These are phyloP conservation scores for Pheosia tremula DNA, from an alignment of 2,888 invertebrate species.

Conservation along the genomic window DNA sequence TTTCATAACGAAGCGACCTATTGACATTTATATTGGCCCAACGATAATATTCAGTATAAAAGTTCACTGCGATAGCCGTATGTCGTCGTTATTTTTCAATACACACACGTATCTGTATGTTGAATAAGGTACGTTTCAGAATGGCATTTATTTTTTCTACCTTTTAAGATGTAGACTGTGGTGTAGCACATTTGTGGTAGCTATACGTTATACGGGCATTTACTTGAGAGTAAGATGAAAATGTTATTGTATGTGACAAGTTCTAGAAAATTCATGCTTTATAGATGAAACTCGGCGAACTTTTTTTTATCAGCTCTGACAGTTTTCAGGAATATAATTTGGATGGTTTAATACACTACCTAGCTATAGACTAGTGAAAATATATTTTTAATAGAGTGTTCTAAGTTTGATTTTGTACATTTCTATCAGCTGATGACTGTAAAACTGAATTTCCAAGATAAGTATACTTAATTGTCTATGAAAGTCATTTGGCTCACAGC, in stretches of 20 bases:
- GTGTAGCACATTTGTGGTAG: constrained; percentile 28
- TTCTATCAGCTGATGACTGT: too few relatives aligned
- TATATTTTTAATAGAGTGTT: too few relatives aligned
- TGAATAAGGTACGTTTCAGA: constrained; percentile 42
- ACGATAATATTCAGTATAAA: constrained; percentile 49
- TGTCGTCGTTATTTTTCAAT: constrained; percentile 51
- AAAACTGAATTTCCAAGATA: too few relatives aligned
- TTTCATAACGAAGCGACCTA: constrained; percentile 49
- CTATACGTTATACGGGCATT: constrained; percentile 2
- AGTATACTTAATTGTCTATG: constrained; percentile 15
- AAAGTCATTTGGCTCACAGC: constrained; percentile 19
- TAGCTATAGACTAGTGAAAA: too few relatives aligned
- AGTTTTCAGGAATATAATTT: too few relatives aligned
- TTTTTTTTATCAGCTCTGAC: too few relatives aligned
- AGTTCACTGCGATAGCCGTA: constrained; percentile 54
- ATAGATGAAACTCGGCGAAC: too few relatives aligned
- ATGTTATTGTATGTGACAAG: neutral
- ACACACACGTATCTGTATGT: constrained; percentile 42
- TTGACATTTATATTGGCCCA: constrained; percentile 48
- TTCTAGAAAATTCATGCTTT: neutral
- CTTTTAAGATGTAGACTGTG: constrained; percentile 46
- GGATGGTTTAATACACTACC: too few relatives aligned
- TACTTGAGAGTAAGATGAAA: neutral
- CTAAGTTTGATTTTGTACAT: too few relatives aligned
- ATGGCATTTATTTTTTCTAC: constrained; percentile 66